These are phyloP conservation scores for Listronotus oregonensis DNA, from an alignment of 1,140 invertebrate species.

Conservation along the genomic window DNA sequence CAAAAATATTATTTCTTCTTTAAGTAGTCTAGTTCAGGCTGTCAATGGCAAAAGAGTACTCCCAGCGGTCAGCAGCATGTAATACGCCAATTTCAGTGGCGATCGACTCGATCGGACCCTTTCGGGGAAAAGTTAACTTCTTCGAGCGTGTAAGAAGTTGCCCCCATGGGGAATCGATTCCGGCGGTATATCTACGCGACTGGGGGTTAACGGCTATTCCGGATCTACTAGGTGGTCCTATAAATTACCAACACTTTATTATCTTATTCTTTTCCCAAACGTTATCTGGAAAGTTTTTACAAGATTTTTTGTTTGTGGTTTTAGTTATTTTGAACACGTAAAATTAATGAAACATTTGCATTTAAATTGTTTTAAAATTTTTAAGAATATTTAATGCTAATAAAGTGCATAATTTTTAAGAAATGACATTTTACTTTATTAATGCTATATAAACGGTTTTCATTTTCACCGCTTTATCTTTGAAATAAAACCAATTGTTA, in stretches of 20 bases:
- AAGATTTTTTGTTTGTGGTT: slow-evolving; percentile 12
- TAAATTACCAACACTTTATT: slow-evolving; percentile 32
- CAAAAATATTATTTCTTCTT: slow-evolving; percentile 7
- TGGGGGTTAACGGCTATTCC: slow-evolving; percentile 50
- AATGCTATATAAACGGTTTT: no score
- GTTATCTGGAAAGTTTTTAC: slow-evolving; percentile 23
- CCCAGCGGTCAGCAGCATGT: slow-evolving; percentile 46
- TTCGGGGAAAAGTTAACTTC: slow-evolving; percentile 44
- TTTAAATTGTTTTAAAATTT: no score
- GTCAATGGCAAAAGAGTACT: slow-evolving; percentile 32
- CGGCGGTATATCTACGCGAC: slow-evolving; percentile 47
- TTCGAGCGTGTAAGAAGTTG: slow-evolving; percentile 51
- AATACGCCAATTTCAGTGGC: slow-evolving; percentile 48
- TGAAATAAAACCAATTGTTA: no score
- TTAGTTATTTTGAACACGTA: neutral
- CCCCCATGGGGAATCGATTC: slow-evolving; percentile 49
- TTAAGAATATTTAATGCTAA: no score
- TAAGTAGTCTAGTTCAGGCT: slow-evolving; percentile 3
- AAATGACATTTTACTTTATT: no score
- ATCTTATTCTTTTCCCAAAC: slow-evolving; percentile 26
- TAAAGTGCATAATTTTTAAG: no score
- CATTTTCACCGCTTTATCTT: no score
- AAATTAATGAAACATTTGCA: no score
- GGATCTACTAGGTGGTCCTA: slow-evolving; percentile 40
- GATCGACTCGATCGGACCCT: slow-evolving; percentile 38